phyloP scores from a whole-genome alignment of 2,888 invertebrate species.

The Chrysopilus asiliformis region DNA sequence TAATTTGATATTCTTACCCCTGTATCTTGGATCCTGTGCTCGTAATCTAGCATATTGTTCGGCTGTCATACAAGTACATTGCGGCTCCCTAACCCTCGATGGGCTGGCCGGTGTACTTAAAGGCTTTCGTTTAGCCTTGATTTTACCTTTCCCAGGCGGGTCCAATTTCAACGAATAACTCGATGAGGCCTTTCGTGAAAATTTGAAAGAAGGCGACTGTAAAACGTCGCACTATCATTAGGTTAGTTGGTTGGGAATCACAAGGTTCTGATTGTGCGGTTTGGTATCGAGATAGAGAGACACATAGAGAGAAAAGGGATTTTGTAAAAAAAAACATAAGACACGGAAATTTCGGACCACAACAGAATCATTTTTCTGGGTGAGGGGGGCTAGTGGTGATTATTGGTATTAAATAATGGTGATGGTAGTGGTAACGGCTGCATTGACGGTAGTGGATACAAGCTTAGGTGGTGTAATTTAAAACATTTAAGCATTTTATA shows the following conservation, averaged over 20 bases:
- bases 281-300: constrained; percentile 15
- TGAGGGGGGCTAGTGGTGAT: no score
- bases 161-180: constrained; percentile 93
- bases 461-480: no score
- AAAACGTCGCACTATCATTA: constrained; percentile 50
- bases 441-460: no score
- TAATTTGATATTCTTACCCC: constrained; percentile 35
- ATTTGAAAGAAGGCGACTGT: constrained; percentile 96
- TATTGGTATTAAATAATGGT: no score
- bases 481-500: no score
- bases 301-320: no score
- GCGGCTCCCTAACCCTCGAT: constrained; percentile 69
- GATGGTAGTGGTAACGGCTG: no score
- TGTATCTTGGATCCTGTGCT: constrained; percentile 70
- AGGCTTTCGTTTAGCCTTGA: constrained; percentile 79
- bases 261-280: constrained; percentile 38
- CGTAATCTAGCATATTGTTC: constrained; percentile 80
- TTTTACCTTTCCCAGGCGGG: constrained; percentile 73
- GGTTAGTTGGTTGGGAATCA: constrained; percentile 39
- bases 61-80: constrained; percentile 91
- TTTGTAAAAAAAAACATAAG: no score
- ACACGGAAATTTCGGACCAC: no score
- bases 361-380: no score
- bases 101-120: constrained; percentile 89
- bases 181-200: constrained; percentile 92